Evolutionary conservation across 2,797 vertebrate genomes (phyloP), one percentile per base, ranked within the genome.

Genomic region (Myotis findleyi): DNA sequence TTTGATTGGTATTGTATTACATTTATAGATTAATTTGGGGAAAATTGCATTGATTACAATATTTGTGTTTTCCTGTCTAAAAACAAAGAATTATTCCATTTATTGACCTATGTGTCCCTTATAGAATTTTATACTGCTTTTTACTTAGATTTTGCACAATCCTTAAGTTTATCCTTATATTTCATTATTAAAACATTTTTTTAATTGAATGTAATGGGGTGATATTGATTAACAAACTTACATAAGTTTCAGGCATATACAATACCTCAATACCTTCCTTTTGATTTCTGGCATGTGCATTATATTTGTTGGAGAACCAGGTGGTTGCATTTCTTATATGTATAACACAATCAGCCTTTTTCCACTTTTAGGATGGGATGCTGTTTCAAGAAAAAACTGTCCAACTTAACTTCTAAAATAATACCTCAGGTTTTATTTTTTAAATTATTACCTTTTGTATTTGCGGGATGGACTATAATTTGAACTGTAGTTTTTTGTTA

Each of bases 141-240:
- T 93, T 44, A 77, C 21, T 66, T 83, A 89, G n/a, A 17, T 77
- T 76, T 93, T 87, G 3, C 18, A 76, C 6, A 68, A 59, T 79
- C 33, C 33, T 73, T 87, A 87, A 83, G n/a, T 82, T 94, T 87
- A 53, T 85, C 59, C 66, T 92, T 89, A 30, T 87, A 79, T 55
- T 38, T 73, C 38, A 89, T 57, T 87, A 71, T 82, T 79, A 64
- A 64, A 62, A 64, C 1, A 23, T 18, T 36, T 68, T 66, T 68
- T 33, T 47, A 47, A 68, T 68, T 68, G n/a, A 68, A 68, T 36
- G 20, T 68, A 33, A 68, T 68, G 33, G 64, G n/a, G n/a, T 66
- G 30, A 66, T 17, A 33, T n/a, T n/a, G 62, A 30, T 68, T 68
- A 68, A 68, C 30, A 64, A n/a, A n/a, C 30, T 36, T 68, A 68